Evolutionary conservation across 2,113 vertebrate species (phyloP), one percentile per base, ranked within the genome.

Genomic region (Platysteira castanea): DNA sequence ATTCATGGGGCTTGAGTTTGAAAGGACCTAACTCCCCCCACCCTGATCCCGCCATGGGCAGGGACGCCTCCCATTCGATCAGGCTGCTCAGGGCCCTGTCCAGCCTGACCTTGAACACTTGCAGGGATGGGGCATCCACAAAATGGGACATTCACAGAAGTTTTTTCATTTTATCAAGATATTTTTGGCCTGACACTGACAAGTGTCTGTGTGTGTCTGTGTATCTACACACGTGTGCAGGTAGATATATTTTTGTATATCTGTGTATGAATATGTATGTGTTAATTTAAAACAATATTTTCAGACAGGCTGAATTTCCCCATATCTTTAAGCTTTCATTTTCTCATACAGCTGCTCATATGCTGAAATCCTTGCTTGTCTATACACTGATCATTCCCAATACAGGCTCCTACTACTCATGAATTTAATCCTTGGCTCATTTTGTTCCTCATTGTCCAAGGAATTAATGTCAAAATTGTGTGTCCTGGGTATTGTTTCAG

Each of bases 141-240:
- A 47, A 49, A 42, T 28, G 35, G 26, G 17, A 35, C 35, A 41
- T 42, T 47, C 15, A 31, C 30, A 37, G 24, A 79, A 19, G 12
- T 15, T 52, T 44, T 24, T 80, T 44, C 28, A 46, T 86, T 84
- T 76, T 77, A 5, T 69, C 37, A 69, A n/a, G 31, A 2, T 35
- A 22, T 65, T 87, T 91, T 61, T 87, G 68, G 49, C 10, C n/a
- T 47, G 30, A 15, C 41, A 19, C 16, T 61, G 59, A 44, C 17
- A 37, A 60, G 2, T 42, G 11, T 69, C 6, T 68, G 1, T 65
- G 6, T 39, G 6, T 50, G 5, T n/a, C 3, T 60, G 3, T 59
- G 6, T 31, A 23, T 31, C 21, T 20, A 15, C 2, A 50, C 5
- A 7, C 6, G 10, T 4, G 33, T 0, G 0, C 7, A 56, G 27